These are phyloP conservation scores for Hirtodrosophila trivittata DNA, from an alignment of 2,888 invertebrate species.

Conservation along the genomic window DNA sequence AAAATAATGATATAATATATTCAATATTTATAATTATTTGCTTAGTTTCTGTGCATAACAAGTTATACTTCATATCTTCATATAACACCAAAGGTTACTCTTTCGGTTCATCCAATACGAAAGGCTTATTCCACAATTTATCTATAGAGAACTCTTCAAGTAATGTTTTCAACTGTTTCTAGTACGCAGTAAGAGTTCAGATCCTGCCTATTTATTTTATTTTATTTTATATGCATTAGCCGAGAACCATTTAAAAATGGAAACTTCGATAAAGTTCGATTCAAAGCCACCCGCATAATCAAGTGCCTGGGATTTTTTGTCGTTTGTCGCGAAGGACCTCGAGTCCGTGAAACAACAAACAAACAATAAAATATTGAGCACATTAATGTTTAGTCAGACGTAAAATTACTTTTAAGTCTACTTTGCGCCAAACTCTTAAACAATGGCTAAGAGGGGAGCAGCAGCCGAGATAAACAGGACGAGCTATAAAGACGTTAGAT, in stretches of 20 bases:
- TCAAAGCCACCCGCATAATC: conserved; percentile 68
- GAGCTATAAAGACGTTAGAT: conserved; percentile 74
- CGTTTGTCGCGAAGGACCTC: conserved; percentile 22
- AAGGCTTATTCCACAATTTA: too few relatives aligned
- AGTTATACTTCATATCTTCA: too few relatives aligned
- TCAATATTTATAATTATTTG: too few relatives aligned
- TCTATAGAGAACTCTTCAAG: too few relatives aligned
- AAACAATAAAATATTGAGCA: conserved; percentile 84
- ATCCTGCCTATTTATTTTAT: conserved; percentile 82
- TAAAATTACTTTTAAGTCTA: conserved; percentile 84
- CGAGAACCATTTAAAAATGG: conserved; percentile 43
- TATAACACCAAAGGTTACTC: too few relatives aligned
- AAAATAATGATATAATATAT: too few relatives aligned
- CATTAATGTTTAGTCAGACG: conserved; percentile 84
- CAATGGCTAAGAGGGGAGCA: conserved; percentile 53
- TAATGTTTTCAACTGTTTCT: too few relatives aligned
- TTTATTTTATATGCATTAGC: conserved; percentile 4
- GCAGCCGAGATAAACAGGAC: conserved; percentile 2
- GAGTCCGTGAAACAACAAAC: conserved; percentile 68
- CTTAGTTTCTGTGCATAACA: too few relatives aligned
- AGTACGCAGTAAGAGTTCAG: conserved; percentile 41
- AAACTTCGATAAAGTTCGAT: conserved; percentile 26
- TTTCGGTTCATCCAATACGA: too few relatives aligned
- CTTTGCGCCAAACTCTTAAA: conserved; percentile 67
- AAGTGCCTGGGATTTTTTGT: conserved; percentile 40